Base-by-base conservation (phyloP, 2,888 invertebrate genomes). In the Polydrusus pterygomalis region DNA sequence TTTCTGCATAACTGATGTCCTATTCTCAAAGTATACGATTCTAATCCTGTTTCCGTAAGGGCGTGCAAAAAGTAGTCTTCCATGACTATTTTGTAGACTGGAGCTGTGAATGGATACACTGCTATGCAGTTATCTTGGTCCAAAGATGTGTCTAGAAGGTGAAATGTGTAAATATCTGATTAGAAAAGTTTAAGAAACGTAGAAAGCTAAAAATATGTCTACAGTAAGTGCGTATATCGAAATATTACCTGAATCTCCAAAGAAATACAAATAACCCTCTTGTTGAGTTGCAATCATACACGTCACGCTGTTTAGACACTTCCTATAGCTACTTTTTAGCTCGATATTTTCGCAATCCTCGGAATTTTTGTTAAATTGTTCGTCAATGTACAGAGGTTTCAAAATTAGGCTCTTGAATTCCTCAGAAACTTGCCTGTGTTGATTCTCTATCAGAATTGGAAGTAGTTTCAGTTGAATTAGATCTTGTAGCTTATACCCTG, bases 261-360 rank as follows among this genome's bases (percentile, higher is more conserved):
- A 92, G 81, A 93, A 92, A 85, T 94, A 94, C 71, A 95, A 87
- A 85, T 92, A 94, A 13, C 94, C 95, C 84, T 93, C 93, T 82
- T 92, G 91, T 34, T 90, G 89, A 0, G 92, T 91, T 56, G 90
- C 92, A 81, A 92, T 89, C 83, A 93, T 88, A 79, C 92, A 92
- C 40, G 90, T 89, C 51, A 92, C 88, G 6, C 92, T 92, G 67
- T 90, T 89, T 62, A 93, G 88, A 71, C 89, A 87, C 78, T 88
- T 88, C 80, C 91, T 89, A 79, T 88, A 89, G 1, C 88, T 87
- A 2, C 92, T 92, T 77, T 89, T 89, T 0, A 92, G 81, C 7
- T 81, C 74, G 0, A 40, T n/a, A 49, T 65, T 67, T 30, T 47
- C 30, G 0, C 56, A 63, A 17, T 82, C 81, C 5, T 75, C 69